Percentiles rank a stretch among this genome's conserved stretches.
These are phyloP conservation scores for Cephonodes hylas DNA, from an alignment of 2,888 invertebrate species.

Conservation along the genomic window DNA sequence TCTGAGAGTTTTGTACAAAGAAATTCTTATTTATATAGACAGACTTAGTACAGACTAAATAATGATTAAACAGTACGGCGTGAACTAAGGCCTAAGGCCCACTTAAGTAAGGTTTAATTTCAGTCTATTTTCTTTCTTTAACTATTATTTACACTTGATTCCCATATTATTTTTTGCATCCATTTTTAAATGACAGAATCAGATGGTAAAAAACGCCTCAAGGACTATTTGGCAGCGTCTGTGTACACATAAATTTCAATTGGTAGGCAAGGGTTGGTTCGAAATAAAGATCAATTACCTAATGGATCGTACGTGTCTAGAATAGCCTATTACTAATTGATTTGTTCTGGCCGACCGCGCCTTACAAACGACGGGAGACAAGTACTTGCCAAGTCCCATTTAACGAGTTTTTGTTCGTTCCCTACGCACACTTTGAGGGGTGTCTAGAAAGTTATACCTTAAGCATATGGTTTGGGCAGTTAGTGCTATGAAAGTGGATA, in stretches of 20 bases:
- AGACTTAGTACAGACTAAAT: no score
- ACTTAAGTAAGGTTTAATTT: no score
- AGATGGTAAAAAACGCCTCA: no score
- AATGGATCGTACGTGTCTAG: conserved; percentile 41
- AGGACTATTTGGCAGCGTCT: not conserved
- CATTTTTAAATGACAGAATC: no score
- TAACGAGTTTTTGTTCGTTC: not conserved
- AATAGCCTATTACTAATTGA: conserved; percentile 42
- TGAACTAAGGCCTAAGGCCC: no score
- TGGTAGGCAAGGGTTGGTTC: not conserved
- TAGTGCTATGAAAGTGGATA: not conserved
- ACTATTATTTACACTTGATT: no score
- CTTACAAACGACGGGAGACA: conserved; percentile 14
- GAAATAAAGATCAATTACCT: conserved; percentile 45
- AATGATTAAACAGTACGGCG: no score
- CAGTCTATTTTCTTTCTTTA: no score
- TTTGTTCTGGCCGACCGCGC: conserved; percentile 40
- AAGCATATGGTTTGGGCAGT: not conserved
- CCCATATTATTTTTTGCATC: no score
- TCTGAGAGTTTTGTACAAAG: no score
- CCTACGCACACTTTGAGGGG: not conserved
- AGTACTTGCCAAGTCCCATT: not conserved
- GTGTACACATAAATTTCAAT: not conserved
- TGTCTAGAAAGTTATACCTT: not conserved
- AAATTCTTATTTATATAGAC: no score